Conservation (phyloP, 92 coral and sea anemone species). For the Zoanthus solanderi region DNA sequence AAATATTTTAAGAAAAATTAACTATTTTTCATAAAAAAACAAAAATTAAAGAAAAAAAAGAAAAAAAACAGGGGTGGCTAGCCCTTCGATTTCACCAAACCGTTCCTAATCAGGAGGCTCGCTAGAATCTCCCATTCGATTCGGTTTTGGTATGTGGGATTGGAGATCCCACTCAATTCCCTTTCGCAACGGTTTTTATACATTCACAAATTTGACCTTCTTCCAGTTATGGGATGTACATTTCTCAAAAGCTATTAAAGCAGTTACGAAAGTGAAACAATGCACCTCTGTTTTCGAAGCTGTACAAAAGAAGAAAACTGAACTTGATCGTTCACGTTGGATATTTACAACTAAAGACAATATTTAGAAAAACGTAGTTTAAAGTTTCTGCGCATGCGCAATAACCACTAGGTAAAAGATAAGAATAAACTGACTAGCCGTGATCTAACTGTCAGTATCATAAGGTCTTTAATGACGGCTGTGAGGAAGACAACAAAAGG, state of each 20-base stretch:
- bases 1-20: no score
- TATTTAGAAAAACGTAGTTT: background rate
- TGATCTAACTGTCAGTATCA: no score
- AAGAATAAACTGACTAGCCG: no score
- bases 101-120: constrained; percentile 96
- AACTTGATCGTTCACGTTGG: background rate
- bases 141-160: constrained; percentile 84
- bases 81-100: constrained; percentile 88
- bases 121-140: constrained; percentile 97
- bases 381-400: background rate
- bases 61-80: constrained; percentile 75
- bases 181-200: background rate
- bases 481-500: no score
- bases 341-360: background rate
- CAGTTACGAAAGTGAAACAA: background rate
- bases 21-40: no score
- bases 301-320: no score
- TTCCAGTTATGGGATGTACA: background rate
- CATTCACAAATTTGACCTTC: background rate
- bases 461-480: no score
- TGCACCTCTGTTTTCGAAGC: no score
- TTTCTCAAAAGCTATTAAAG: background rate
- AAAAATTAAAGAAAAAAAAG: no score
- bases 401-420: background rate
- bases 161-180: constrained; percentile 39